Evolutionary conservation across 2,113 vertebrate species (phyloP), one percentile per base, ranked within the genome.

Genomic region (Bubo bubo): DNA sequence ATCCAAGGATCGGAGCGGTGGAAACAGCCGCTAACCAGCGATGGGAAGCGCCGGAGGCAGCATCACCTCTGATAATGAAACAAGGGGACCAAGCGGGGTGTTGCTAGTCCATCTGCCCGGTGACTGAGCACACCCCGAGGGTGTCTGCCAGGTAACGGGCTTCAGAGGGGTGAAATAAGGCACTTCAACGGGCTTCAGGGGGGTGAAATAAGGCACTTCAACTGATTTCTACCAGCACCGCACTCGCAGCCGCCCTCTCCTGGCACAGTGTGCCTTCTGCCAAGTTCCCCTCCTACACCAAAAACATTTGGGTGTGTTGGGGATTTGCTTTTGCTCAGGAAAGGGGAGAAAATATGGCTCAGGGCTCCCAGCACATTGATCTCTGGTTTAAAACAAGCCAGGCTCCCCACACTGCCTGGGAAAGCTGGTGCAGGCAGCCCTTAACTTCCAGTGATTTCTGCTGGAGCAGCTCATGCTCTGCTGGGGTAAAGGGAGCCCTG

Each of bases 111-210:
- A 6, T 5, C 13, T 13, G 24, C 34, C 30, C 14, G 3, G 10
- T 4, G 28, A 6, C 84, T 32, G 41, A 50, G 43, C 34, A 2
- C 52, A 12, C 12, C 2, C 66, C 0, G 21, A 43, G 64, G 19
- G 19, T n/a, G 1, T 4, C 2, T 3, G 19, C 22, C 24, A 17
- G 56, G 52, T 5, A 4, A n/a, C 0, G 1, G 2, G 66, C 58
- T 64, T 4, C 19, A 24, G 49, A 55, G 27, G 21, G 41, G 8
- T 14, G 43, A n/a, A 45, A 28, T 41, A 41, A 41, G 39, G 39
- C 39, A 41, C 39, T 41, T 41, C 39, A 4, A n/a, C 0, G 1
- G 2, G 66, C 58, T 64, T 4, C 19, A 24, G 49, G 49, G 27
- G 21, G 41, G 8, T 14, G 41, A 37, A 45, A 27, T 6, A 7